Percentiles rank a stretch among this genome's conserved stretches.
phyloP scores from a whole-genome alignment of 2,888 invertebrate genomes.

The Eupithecia subfuscata region DNA sequence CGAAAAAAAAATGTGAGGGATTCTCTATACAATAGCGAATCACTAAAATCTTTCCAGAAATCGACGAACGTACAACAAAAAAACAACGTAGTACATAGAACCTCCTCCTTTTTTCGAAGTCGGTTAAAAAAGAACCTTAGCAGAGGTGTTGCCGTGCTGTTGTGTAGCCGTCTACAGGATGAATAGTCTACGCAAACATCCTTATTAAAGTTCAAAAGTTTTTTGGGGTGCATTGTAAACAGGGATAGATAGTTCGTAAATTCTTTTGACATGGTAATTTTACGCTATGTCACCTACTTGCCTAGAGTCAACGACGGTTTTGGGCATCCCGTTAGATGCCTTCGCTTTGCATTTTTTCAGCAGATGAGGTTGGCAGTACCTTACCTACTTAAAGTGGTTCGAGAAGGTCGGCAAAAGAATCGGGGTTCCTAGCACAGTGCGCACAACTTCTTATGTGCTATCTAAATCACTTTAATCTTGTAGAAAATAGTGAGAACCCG shows the following conservation, averaged over 20 bases:
- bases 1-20: too few relatives aligned
- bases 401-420: too few relatives aligned
- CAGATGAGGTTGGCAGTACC: background rate
- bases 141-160: background rate
- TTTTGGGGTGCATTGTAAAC: slow-evolving; percentile 15
- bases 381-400: too few relatives aligned
- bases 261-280: slow-evolving; percentile 13
- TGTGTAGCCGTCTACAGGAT: background rate
- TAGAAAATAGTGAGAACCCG: too few relatives aligned
- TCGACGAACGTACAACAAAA: too few relatives aligned
- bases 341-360: background rate
- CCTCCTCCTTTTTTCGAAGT: too few relatives aligned
- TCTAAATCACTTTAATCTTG: too few relatives aligned
- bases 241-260: background rate
- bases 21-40: too few relatives aligned
- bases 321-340: background rate
- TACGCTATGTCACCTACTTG: background rate
- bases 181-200: background rate
- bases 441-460: too few relatives aligned
- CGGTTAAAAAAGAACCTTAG: background rate
- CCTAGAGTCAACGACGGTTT: background rate
- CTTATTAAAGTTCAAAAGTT: background rate
- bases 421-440: too few relatives aligned
- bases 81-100: too few relatives aligned
- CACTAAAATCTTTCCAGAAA: too few relatives aligned